Percentiles rank a stretch among this genome's conserved stretches.
Evolutionary conservation across 53 echinoderm and acorn worm species (phyloP).

Genomic region (Apostichopus leukothele): DNA sequence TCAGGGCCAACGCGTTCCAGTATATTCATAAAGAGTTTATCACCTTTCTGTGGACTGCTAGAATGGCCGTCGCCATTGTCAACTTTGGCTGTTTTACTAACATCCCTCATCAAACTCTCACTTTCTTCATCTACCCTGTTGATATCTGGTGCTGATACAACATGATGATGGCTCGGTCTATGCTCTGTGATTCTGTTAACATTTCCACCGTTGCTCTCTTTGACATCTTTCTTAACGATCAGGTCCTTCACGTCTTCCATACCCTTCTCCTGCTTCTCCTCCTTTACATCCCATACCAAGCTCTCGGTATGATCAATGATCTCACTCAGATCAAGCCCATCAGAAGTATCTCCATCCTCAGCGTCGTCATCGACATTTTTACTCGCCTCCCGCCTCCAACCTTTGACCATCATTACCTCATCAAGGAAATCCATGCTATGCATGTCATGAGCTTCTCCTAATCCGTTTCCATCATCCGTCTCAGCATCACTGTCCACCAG

Average conservation of each 20-base stretch:
- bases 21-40: background rate
- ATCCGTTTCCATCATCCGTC: constrained; percentile 11
- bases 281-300: background rate
- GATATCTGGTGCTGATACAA: background rate
- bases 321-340: constrained; percentile 24
- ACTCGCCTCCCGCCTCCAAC: background rate
- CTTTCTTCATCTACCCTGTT: background rate
- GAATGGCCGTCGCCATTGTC: background rate
- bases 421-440: background rate
- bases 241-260: background rate
- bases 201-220: background rate
- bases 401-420: background rate
- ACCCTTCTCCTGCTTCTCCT: background rate
- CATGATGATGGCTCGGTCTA: background rate
- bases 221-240: background rate
- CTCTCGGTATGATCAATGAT: constrained; percentile 42
- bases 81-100: background rate
- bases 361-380: background rate
- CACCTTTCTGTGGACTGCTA: background rate
- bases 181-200: background rate
- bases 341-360: constrained; percentile 6
- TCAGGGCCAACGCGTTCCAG: background rate
- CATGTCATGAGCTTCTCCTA: background rate
- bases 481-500: constrained; percentile 26
- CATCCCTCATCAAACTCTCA: background rate